These are phyloP conservation scores for Diorhabda elongata DNA, from an alignment of 1,140 invertebrate genomes.

Conservation along the genomic window DNA sequence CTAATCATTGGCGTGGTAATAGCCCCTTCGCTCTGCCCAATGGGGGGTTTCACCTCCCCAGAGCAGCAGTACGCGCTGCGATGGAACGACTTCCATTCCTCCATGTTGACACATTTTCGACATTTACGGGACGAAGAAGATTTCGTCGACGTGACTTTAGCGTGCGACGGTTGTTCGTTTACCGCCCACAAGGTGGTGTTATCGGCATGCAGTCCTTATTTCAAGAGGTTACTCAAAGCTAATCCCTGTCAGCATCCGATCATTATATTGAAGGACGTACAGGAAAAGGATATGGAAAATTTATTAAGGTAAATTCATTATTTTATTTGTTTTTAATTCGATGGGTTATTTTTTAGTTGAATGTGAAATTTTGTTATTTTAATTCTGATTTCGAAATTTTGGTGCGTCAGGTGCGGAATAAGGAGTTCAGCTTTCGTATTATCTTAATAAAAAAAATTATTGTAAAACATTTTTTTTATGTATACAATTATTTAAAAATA, in stretches of 20 bases:
- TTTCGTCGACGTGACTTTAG: conserved; percentile 88
- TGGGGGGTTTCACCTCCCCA: conserved; percentile 56
- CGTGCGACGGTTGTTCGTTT: conserved; percentile 83
- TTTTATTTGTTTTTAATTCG: too few species aligned
- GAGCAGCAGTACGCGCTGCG: conserved; percentile 86
- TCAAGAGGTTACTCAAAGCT: conserved; percentile 81
- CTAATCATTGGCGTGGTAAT: conserved; percentile 47
- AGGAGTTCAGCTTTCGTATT: too few species aligned
- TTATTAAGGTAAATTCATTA: conserved; percentile 61
- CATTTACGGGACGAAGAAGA: conserved; percentile 80
- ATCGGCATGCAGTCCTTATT: conserved; percentile 89
- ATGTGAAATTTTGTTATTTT: too few species aligned
- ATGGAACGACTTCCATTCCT: conserved; percentile 91
- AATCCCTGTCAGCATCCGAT: conserved; percentile 93
- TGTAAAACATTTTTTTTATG: too few species aligned
- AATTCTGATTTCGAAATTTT: too few species aligned
- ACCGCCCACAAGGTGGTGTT: conserved; percentile 88
- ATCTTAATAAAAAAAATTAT: too few species aligned
- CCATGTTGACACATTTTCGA: conserved; percentile 81
- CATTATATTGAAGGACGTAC: conserved; percentile 84
- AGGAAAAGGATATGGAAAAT: conserved; percentile 84
- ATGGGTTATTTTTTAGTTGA: too few species aligned
- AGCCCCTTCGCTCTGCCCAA: conserved; percentile 48
- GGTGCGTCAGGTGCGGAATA: too few species aligned
- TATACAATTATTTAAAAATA: too few species aligned